Percentiles rank a stretch among this genome's conserved stretches.
Conservation (phyloP, 1,140 invertebrate genomes). For the Pantala flavescens region DNA sequence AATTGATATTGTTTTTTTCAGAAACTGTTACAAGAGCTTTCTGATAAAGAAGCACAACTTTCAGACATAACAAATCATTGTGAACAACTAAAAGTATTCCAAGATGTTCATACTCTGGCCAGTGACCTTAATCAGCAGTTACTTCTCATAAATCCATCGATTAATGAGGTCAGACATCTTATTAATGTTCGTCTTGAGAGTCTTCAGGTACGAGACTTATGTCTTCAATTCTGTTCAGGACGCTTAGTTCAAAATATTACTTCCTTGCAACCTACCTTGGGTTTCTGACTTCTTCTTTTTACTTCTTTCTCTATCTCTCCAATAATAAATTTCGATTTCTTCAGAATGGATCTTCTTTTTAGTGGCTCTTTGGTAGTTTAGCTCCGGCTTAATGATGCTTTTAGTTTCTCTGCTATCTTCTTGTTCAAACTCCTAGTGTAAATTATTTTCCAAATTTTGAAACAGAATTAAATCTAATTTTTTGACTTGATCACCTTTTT, state of each 20-base stretch:
- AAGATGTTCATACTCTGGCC: conserved; percentile 38
- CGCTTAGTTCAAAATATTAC: background rate
- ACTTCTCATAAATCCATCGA: conserved; percentile 37
- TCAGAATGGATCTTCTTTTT: background rate
- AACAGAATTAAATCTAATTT: background rate
- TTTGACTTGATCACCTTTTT: conserved; percentile 7
- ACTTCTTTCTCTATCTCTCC: background rate
- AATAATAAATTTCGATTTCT: background rate
- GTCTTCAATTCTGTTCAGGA: background rate
- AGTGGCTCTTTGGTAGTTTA: background rate
- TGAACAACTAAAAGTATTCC: conserved; percentile 37
- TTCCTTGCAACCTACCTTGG: background rate
- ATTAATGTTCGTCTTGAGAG: conserved; percentile 44
- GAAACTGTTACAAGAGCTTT: conserved; percentile 42
- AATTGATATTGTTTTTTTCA: background rate
- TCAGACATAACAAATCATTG: conserved; percentile 44
- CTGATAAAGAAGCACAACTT: conserved; percentile 43
- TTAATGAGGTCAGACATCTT: conserved; percentile 43
- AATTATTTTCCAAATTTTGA: background rate
- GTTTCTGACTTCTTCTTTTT: background rate
- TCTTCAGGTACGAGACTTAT: conserved; percentile 35
- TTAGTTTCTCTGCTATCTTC: background rate
- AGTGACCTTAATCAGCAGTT: conserved; percentile 45
- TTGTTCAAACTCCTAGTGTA: background rate
- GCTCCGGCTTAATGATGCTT: background rate